Base-by-base conservation (phyloP, 2,888 invertebrate species). In the Meliscaeva auricollis region DNA sequence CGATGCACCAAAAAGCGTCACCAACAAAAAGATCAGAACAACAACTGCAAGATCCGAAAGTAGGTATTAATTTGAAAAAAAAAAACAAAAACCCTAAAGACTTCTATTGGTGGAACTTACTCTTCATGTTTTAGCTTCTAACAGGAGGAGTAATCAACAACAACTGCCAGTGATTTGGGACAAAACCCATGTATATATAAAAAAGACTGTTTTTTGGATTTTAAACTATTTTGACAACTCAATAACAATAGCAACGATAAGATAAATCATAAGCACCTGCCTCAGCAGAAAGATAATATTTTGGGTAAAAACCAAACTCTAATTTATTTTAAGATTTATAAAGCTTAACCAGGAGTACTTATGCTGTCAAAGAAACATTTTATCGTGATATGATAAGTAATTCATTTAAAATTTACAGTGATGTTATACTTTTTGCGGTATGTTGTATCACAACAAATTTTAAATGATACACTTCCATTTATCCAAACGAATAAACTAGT, bases 51-150 rank as follows among this genome's bases (percentile, higher is more conserved):
- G 2, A 58, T 15, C 56, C 3, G 2, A 54, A 35, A 30, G n/a
- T n/a, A n/a, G 4, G 17, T 8, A 11, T 26, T 15, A 8, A n/a
- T 50, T 41, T 3, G n/a, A 7, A 44, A 11, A 22, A 1, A 50
- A 13, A 38, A 8, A 44, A 17, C 0, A 8, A 9, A n/a, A 9
- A 11, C 2, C 0, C 1, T 17, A 1, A n/a, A n/a, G n/a, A n/a
- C n/a, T 30, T 41, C n/a, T 8, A 5, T 6, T n/a, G 9, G 9
- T 15, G 2, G 2, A 32, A 9, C 82, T 69, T 62, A 83, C 82
- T 32, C 20, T 78, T 78, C 82, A 83, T 38, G 68, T 62, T 66
- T n/a, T 7, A 30, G 41, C 50, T 68, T 44, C 44, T 11, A 8
- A 15, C 9, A 30, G 60, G 35, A 38, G 26, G 13, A 22, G 38